Evolutionary conservation across 2,888 invertebrate genomes (phyloP), one percentile per base, ranked within the genome.

Genomic region (Halictus quadricinctus): DNA sequence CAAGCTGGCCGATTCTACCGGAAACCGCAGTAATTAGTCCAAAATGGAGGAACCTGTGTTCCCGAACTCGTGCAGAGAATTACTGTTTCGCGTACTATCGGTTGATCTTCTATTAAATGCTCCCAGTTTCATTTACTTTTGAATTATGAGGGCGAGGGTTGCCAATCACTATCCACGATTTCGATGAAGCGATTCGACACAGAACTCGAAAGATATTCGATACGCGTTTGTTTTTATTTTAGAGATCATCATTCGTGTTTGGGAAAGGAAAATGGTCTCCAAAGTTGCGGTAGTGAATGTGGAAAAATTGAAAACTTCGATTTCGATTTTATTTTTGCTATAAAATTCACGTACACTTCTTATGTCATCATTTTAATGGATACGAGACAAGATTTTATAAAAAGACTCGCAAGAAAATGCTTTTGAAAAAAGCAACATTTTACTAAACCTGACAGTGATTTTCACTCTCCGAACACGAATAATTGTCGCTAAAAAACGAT

Each of bases 11-110:
- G 64, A 64, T 64, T 12, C 29, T 13, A 64, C 64, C 29, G 64
- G 64, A 64, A 29, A 64, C 29, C 64, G 64, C 64, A 64, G 64
- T 64, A 36, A 29, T 29, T 64, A 64, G 64, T 36, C 29, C 64
- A 64, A 64, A 64, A 64, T 29, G 64, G 64, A 64, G 64, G 64
- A 64, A 64, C 18, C 64, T 64, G 8, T 36, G 64, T 64, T 36
- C 29, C 18, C 2, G n/a, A 7, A 15, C 6, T 64, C 29, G 29
- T 64, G 18, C 64, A 29, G 36, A 18, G 64, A 64, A 29, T 64
- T 36, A 36, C 8, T 18, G 64, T 64, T 64, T 64, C 64, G 8
- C 64, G 7, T 29, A 7, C 29, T 64, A 29, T 64, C 64, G 64
- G 18, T 64, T 64, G n/a, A 58, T 8, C 54, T 54, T 54, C 1